Evolutionary conservation across 2,797 vertebrate species (phyloP), one percentile per base, ranked within the genome.

Genomic region (Chromobotia macracanthus): DNA sequence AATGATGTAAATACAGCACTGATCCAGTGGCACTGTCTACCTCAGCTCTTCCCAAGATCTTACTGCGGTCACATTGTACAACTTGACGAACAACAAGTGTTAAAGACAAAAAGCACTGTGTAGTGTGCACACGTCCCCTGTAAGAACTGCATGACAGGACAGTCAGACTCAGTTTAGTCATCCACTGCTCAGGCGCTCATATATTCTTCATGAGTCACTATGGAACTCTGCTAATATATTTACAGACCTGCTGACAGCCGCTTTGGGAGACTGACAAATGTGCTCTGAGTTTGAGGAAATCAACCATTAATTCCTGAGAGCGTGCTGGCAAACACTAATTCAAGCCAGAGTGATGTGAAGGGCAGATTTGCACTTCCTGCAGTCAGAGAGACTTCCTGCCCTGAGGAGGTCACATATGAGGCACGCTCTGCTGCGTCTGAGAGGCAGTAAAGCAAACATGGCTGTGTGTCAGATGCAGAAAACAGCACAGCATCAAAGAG

Each of bases 391-490:
- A 71, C 76, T 79, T 79, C 68, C 76, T 64, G 58, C 60, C 76
- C 76, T 79, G 46, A 69, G 76, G 76, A 61, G 67, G 76, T 71
- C 67, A 71, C 56, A 78, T 35, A 51, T n/a, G 76, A 51, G 23
- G 74, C 11, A 79, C 46, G 68, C 67, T 79, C 50, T 46, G 68
- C 21, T 79, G 76, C 25, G 51, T 79, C 55, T 53, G 21, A 58
- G 68, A 71, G 21, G 76, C 46, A 79, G 63, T 71, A 79, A 79
- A 71, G 76, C 31, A 63, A 71, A 79, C 68, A 71, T 51, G 60
- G 76, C 68, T 79, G 68, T 61, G 76, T 71, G 76, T 79, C 76
- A 79, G 68, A 79, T 16, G 31, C 50, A 46, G 58, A 64, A 64
- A 73, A 48, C 48, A 44, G 68, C 21, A 10, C 0, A 16, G 56